Conservation (phyloP, 2,113 vertebrate species). For the Cercocebus atys region DNA sequence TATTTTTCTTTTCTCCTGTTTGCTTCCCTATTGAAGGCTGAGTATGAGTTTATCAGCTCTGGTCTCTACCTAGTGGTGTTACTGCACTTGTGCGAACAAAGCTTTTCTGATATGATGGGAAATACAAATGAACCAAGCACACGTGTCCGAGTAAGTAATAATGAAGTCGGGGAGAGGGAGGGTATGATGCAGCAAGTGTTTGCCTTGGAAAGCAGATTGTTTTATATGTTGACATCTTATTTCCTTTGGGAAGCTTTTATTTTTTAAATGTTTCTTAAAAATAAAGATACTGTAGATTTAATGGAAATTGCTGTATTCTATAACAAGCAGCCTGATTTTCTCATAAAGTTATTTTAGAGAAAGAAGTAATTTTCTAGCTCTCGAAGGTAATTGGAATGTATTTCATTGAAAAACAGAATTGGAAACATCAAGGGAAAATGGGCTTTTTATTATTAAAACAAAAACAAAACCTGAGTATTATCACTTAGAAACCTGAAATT, state of each 20-base stretch:
- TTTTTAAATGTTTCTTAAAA: conserved; percentile 54
- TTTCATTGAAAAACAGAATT: conserved; percentile 55
- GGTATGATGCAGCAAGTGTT: not conserved
- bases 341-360: conserved; percentile 49
- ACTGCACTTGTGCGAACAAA: conserved; percentile 96
- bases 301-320: conserved; percentile 59
- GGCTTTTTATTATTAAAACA: not conserved
- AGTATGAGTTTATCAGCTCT: conserved; percentile 98
- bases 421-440: not conserved
- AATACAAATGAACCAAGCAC: conserved; percentile 92
- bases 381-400: conserved; percentile 28
- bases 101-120: conserved; percentile 97
- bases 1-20: conserved; percentile 64
- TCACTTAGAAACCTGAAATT: conserved; percentile 41
- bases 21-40: conserved; percentile 87
- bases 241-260: not conserved
- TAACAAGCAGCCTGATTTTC: conserved; percentile 41
- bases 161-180: not conserved
- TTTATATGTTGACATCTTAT: not conserved
- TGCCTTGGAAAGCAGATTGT: conserved; percentile 25
- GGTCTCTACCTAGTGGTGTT: conserved; percentile 98
- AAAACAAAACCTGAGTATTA: not conserved
- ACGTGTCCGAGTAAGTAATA: conserved; percentile 91
- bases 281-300: conserved; percentile 37
- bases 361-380: conserved; percentile 40